Conservation (phyloP, 1,140 invertebrate genomes). For the Popillia japonica region DNA sequence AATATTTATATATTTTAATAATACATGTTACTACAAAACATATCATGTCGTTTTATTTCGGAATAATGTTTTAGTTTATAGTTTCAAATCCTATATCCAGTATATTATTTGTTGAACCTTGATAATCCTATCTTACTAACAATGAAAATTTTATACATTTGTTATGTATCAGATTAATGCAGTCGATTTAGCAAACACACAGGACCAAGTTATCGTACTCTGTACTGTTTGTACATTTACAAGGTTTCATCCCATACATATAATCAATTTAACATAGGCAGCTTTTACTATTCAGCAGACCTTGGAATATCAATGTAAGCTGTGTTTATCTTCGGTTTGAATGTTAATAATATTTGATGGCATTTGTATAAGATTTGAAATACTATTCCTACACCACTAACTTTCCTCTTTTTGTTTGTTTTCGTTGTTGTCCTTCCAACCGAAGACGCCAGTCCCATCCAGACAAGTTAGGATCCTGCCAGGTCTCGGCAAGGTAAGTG, state of each 20-base stretch:
- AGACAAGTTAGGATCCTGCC: slow-evolving; percentile 59
- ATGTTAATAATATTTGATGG: slow-evolving; percentile 9
- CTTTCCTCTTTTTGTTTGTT: slow-evolving; percentile 39
- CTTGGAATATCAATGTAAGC: neutral
- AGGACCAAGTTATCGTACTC: neutral
- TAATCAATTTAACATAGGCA: neutral
- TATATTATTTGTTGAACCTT: neutral
- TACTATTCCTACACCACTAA: slow-evolving; percentile 41
- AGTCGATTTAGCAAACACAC: slow-evolving; percentile 39
- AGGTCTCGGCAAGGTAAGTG: slow-evolving; percentile 59
- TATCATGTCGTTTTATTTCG: slow-evolving; percentile 30
- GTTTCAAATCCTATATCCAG: neutral
- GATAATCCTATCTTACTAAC: slow-evolving; percentile 22
- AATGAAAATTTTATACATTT: slow-evolving; percentile 18
- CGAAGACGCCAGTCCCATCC: slow-evolving; percentile 47
- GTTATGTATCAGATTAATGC: slow-evolving; percentile 19
- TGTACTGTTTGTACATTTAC: too few relatives aligned
- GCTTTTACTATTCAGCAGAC: neutral
- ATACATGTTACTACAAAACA: slow-evolving; percentile 2
- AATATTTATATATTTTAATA: slow-evolving; percentile 38
- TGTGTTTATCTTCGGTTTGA: neutral
- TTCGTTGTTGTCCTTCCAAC: slow-evolving; percentile 16
- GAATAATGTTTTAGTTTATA: neutral
- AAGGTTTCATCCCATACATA: too few relatives aligned
- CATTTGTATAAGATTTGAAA: slow-evolving; percentile 31